Percentiles rank a stretch among this genome's conserved stretches.
Conservation (phyloP, 1,140 invertebrate genomes). For the Neuroterus valhalla region DNA sequence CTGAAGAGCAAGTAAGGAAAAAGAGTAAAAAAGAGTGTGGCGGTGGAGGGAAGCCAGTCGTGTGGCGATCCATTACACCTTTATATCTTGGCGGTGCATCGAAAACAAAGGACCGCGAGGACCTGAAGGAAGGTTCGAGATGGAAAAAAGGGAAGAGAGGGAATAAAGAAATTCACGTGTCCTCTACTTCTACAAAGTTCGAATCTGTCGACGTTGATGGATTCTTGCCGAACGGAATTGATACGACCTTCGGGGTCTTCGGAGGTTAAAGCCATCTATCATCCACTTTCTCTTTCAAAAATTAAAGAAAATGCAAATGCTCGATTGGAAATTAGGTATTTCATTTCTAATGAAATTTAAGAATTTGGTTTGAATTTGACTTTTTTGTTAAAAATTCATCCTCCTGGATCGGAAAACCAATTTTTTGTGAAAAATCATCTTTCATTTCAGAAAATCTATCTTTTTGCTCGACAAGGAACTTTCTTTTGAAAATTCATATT, state of each 20-base stretch:
- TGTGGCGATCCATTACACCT: constrained; percentile 68
- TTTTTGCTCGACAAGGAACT: no score
- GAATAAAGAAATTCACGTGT: constrained; percentile 40
- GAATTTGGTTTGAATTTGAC: no score
- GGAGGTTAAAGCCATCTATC: constrained; percentile 47
- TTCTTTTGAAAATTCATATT: no score
- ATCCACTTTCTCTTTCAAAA: constrained; percentile 58
- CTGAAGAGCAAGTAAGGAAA: no score
- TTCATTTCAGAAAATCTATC: no score
- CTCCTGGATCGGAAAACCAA: no score
- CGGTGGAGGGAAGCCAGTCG: constrained; percentile 49
- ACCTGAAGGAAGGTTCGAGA: constrained; percentile 10
- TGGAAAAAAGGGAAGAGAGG: constrained; percentile 26
- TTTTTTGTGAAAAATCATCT: no score
- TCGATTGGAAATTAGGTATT: no score
- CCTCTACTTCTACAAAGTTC: constrained; percentile 35
- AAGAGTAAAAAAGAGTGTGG: no score
- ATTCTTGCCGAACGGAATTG: constrained; percentile 48
- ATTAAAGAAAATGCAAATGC: no score
- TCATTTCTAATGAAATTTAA: no score
- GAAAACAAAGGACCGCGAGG: constrained; percentile 58
- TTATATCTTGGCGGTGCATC: constrained; percentile 63
- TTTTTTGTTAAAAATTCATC: no score
- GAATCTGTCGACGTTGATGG: constrained; percentile 58
- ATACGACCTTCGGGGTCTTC: constrained; percentile 45